Base-by-base conservation (phyloP, 2,113 vertebrate species). In the Microcebus murinus region DNA sequence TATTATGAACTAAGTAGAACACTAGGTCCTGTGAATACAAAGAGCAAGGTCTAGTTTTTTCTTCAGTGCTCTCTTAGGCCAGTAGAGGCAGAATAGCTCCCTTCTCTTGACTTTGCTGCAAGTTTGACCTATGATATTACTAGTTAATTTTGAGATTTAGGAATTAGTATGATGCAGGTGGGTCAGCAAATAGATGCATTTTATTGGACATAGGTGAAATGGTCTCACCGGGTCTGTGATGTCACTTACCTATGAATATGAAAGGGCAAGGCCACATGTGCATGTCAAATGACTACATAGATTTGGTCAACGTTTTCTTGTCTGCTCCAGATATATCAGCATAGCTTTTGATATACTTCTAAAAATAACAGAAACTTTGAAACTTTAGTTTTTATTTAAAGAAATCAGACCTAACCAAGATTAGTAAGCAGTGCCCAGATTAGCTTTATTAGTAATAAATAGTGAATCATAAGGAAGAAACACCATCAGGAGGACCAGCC, bases 401-500 rank as follows among this genome's bases (percentile, higher is more conserved):
- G 39, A 79, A 94, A 95, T 73, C 34, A 90, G 36, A 88, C 31
- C 42, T 57, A 90, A 57, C 36, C 39, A 84, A 68, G n/a, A 88
- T 90, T 87, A 77, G 65, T 85, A 79, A 71, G 25, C 15, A 27
- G 70, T 74, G 31, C 74, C 52, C 57, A 91, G 21, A 55, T 94
- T 87, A 93, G 59, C 36, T 91, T 96, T 90, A 89, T 94, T 96
- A 80, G 86, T 74, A 96, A 96, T 27, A 95, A 83, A 94, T 8
- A 89, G 61, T 92, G 85, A 95, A 68, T 91, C 96, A 77, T 87
- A 70, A 96, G 48, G 8, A 45, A 91, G 61, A 86, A 68, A 34
- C 31, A 50, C 13, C 17, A 14, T 45, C 7, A 27, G n/a, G 70
- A 91, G 6, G 23, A 73, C 13, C 15, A 84, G 65, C 39, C 93